Conservation (phyloP, 2,797 vertebrate species). For the Thalassophryne amazonica region DNA sequence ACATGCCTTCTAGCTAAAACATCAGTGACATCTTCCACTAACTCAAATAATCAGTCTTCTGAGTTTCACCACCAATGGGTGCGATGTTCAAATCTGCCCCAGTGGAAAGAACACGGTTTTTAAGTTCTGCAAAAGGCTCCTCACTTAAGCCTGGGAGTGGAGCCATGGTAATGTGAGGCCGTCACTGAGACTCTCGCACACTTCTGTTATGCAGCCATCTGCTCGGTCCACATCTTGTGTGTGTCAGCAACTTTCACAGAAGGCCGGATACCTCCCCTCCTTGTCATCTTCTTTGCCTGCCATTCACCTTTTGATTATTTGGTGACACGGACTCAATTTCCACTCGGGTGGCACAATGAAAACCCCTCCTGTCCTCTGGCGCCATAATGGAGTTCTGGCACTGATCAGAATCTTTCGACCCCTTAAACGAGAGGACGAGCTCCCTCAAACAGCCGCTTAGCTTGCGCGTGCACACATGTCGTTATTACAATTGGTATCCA, state of each 20-base stretch:
- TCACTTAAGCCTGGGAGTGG: conserved; percentile 31
- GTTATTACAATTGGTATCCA: conserved; percentile 34
- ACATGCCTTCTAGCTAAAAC: conserved; percentile 3
- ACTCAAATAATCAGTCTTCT: conserved; percentile 55
- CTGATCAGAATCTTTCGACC: conserved; percentile 60
- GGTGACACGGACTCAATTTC: conserved; percentile 75
- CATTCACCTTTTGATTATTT: conserved; percentile 75
- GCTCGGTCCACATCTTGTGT: conserved; percentile 47
- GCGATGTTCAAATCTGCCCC: conserved; percentile 21
- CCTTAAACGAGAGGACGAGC: conserved; percentile 55
- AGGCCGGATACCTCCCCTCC: conserved; percentile 34
- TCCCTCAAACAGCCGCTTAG: no score
- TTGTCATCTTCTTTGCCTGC: conserved; percentile 18
- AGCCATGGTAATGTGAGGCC: conserved; percentile 32
- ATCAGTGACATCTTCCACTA: conserved; percentile 19
- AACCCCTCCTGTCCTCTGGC: conserved; percentile 27
- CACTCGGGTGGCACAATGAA: conserved; percentile 69
- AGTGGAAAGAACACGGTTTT: conserved; percentile 27
- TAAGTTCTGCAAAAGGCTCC: conserved; percentile 30
- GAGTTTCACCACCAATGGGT: conserved; percentile 31
- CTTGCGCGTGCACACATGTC: conserved; percentile 6
- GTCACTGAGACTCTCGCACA: conserved; percentile 28
- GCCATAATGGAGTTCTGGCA: conserved; percentile 52
- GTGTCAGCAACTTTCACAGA: conserved; percentile 49
- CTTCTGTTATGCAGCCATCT: conserved; percentile 57